Base-by-base conservation (phyloP, 35 echinoderm and acorn worm species). In the Apostichopus californicus region DNA sequence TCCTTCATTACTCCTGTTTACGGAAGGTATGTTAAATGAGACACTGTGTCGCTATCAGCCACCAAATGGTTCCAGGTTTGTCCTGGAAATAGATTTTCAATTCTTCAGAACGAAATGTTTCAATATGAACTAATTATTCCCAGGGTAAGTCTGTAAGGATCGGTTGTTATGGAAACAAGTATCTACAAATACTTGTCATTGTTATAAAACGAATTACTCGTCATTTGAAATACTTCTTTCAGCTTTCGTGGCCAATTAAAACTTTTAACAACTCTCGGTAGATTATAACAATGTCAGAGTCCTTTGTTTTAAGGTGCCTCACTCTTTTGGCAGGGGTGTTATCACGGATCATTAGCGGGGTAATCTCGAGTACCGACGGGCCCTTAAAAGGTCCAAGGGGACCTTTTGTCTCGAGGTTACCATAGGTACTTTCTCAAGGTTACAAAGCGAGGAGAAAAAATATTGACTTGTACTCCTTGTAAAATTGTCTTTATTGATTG, bases 241-340 rank as follows among this genome's bases (percentile, higher is more conserved):
- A 59, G 15, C 55, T 85, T 59, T 22, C 20, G 63, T 55, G 58
- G 57, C 54, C 81, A 14, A 85, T 85, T 85, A 85, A 58, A 85
- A 20, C 81, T 56, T 85, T 85, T 85, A 85, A 85, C 58, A 58
- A 85, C 55, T 85, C 81, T 85, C 80, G 55, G 18, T 68, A 68
- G 64, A 18, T 46, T 46, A 18, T 68, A 18, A 68, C 64, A 68
- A 68, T 68, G 64, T 68, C 64, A 18, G 18, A 68, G 58, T 61
- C 58, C 58, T 9, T 61, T 9, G 12, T 61, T 61, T 7, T 9
- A 61, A 10, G 58, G 12, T 9, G 12, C 58, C 7, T 61, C 12
- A 9, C 58, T 61, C 12, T 7, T 61, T 61, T 61, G 64, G 6
- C 64, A 68, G 9, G 11, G 11, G 11, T 68, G 64, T 9, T 68